Conservation (phyloP, 2,113 vertebrate species). For the Cynocephalus volans region DNA sequence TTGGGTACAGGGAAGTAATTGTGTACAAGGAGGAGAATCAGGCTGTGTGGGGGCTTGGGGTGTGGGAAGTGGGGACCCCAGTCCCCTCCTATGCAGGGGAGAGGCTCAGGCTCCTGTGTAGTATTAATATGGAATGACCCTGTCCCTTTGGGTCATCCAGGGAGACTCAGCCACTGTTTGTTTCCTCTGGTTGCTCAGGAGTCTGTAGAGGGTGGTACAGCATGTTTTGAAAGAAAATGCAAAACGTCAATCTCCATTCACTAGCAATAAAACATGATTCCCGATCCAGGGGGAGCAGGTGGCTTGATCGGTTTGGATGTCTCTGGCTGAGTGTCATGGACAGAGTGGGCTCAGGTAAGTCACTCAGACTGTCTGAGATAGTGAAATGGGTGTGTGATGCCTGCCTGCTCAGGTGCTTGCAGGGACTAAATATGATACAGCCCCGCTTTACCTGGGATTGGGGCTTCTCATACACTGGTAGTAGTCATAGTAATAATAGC, state of each 20-base stretch:
- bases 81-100: background rate
- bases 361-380: background rate
- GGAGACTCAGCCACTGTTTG: background rate
- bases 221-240: background rate
- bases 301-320: background rate
- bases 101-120: fast-evolving
- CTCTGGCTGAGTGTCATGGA: too few relatives aligned
- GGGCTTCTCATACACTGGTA: background rate
- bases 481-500: fast-evolving
- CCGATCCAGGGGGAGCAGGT: background rate
- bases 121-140: fast-evolving
- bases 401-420: background rate
- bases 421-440: fast-evolving
- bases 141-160: fast-evolving
- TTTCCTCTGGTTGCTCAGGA: background rate
- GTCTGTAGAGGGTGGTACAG: background rate
- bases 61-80: background rate
- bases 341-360: fast-evolving
- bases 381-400: fast-evolving
- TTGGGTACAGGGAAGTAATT: background rate
- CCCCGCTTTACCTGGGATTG: fast-evolving
- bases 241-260: fast-evolving
- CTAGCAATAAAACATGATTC: fast-evolving
- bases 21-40: too few relatives aligned
- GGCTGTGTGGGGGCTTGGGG: background rate